phyloP scores from a whole-genome alignment of 2,113 vertebrate genomes.

The Ovibos moschatus region DNA sequence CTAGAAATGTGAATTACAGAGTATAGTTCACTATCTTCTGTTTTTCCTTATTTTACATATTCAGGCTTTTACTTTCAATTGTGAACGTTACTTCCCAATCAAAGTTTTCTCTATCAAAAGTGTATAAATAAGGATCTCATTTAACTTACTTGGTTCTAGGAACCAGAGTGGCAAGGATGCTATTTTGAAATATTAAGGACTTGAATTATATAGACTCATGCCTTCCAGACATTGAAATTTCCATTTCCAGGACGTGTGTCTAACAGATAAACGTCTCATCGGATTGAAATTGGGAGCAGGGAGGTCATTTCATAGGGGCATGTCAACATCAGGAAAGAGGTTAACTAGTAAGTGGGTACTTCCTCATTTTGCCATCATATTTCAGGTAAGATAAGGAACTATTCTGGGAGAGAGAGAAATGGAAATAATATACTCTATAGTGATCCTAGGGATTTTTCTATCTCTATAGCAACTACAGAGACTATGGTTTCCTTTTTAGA shows the following conservation, averaged over 20 bases:
- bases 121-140: background rate
- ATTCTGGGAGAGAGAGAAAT: conserved; percentile 3
- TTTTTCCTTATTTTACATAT: background rate
- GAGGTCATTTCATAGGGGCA: background rate
- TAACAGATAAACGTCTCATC: background rate
- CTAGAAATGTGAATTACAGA: background rate
- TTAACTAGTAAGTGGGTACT: conserved; percentile 11
- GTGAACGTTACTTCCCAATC: background rate
- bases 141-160: background rate
- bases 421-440: conserved; percentile 23
- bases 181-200: background rate
- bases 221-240: background rate
- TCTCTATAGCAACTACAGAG: conserved; percentile 57
- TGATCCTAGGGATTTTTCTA: conserved; percentile 30
- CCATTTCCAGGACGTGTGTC: background rate
- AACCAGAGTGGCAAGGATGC: background rate
- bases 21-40: background rate
- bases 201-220: background rate
- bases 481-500: conserved; percentile 51
- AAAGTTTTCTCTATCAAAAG: background rate
- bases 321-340: conserved; percentile 5
- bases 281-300: background rate
- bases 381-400: conserved; percentile 41
- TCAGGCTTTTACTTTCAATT: background rate
- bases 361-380: conserved; percentile 28